Base-by-base conservation (phyloP, 1,140 invertebrate species). In the Halesus radiatus region DNA sequence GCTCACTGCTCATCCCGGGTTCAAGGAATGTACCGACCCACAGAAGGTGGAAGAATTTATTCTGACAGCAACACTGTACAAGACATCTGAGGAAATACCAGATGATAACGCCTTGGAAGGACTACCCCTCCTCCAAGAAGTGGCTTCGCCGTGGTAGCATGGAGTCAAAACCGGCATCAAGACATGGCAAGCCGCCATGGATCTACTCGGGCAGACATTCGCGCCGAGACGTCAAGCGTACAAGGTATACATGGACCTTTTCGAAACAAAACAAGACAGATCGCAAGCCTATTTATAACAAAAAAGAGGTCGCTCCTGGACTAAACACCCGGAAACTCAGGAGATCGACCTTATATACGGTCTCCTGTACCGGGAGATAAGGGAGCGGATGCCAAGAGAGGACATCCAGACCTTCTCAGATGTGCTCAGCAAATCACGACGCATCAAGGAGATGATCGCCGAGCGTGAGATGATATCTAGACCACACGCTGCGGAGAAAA, bases 131-230 rank as follows among this genome's bases (percentile, higher is more conserved):
- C 54, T 56, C 54, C 54, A 56, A 22, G 54, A 56, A n/a, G 54
- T 56, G n/a, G 54, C 54, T 22, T n/a, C n/a, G 4, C n/a, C 20
- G 4, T 56, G 54, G 20, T 56, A n/a, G 54, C 54, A 56, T 20
- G 82, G 82, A 5, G 20, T 56, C n/a, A 56, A 56, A 13, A 22
- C 4, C 10, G n/a, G n/a, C 5, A 3, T 56, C 5, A n/a, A 56
- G 1, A 56, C 60, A 64, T 64, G 23, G 60, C 15, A 64, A 22
- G 60, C 15, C 6, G 60, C 60, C 20, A 64, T 64, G 60, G 20
- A 64, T 29, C 60, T 64, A 4, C 60, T 64, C 15, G 8, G 60
- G 15, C 18, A 64, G 23, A 16, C 23, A 5, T 64, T 23, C 23
- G 60, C 60, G 20, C 60, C 60, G 5, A 22, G 23, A 16, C 6